These are phyloP conservation scores for Dicranocentrus wangi DNA, from an alignment of 2,888 invertebrate genomes.

Conservation along the genomic window DNA sequence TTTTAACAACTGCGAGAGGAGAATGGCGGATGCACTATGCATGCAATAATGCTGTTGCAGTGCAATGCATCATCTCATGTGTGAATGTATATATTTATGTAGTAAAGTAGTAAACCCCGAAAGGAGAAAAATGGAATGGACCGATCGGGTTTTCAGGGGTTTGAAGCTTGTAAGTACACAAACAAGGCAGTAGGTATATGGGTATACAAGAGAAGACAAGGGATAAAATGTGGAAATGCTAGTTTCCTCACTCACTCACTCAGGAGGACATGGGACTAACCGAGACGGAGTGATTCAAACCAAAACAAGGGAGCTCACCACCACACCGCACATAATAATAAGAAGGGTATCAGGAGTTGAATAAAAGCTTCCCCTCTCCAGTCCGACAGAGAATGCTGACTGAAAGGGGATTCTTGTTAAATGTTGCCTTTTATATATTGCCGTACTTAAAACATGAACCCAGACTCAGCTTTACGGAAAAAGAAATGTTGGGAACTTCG, in stretches of 20 bases:
- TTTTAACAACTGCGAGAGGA: no score
- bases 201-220: constrained; percentile 3
- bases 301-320: no score
- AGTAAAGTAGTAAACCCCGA: constrained; percentile 58
- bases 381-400: constrained; percentile 47
- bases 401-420: constrained; percentile 45
- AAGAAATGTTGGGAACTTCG: not conserved
- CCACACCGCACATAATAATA: not conserved
- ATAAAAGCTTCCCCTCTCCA: constrained; percentile 52
- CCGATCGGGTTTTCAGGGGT: constrained; percentile 43
- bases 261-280: not conserved
- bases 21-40: constrained; percentile 39
- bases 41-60: no score
- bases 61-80: no score
- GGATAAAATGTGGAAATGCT: constrained; percentile 7
- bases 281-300: constrained; percentile 9
- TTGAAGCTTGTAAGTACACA: no score
- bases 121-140: constrained; percentile 28
- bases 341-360: constrained; percentile 18
- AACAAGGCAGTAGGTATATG: constrained; percentile 1
- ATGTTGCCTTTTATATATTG: constrained; percentile 41
- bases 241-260: not conserved
- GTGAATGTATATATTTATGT: no score
- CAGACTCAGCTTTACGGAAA: not conserved
- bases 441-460: not conserved